Conservation (phyloP, 2,888 invertebrate species). For the Gortyna flavago region DNA sequence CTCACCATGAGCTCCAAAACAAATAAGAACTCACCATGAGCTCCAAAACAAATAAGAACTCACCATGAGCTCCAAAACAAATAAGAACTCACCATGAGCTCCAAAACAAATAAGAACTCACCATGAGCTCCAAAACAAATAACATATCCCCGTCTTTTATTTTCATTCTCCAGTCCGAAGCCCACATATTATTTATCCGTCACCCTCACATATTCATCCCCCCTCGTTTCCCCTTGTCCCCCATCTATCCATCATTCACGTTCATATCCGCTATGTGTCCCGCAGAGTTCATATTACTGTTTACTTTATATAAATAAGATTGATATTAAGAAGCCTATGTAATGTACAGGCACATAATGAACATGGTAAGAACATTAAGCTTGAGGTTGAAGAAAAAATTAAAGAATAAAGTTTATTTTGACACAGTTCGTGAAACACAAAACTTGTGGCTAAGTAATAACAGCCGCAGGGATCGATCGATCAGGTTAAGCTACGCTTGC, state of each 20-base stretch:
- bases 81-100: no score
- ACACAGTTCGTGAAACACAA: no score
- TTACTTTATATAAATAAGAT: slow-evolving; percentile 24
- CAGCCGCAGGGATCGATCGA: no score
- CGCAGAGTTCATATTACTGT: slow-evolving; percentile 32
- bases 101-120: no score
- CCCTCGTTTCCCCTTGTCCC: background rate
- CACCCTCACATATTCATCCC: background rate
- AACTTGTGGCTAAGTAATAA: no score
- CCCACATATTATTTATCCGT: background rate
- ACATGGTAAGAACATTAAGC: no score
- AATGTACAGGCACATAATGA: background rate
- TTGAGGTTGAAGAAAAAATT: no score
- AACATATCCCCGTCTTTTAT: background rate
- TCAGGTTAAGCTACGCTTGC: no score
- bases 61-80: background rate
- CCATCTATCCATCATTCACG: slow-evolving; percentile 25
- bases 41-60: no score
- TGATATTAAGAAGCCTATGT: background rate
- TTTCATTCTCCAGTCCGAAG: background rate
- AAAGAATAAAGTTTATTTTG: no score
- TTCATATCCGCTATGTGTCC: slow-evolving; percentile 19
- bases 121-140: background rate
- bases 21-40: no score
- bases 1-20: background rate